Evolutionary conservation across 2,113 vertebrate genomes (phyloP).

Genomic region (Emydura subglobosa): DNA sequence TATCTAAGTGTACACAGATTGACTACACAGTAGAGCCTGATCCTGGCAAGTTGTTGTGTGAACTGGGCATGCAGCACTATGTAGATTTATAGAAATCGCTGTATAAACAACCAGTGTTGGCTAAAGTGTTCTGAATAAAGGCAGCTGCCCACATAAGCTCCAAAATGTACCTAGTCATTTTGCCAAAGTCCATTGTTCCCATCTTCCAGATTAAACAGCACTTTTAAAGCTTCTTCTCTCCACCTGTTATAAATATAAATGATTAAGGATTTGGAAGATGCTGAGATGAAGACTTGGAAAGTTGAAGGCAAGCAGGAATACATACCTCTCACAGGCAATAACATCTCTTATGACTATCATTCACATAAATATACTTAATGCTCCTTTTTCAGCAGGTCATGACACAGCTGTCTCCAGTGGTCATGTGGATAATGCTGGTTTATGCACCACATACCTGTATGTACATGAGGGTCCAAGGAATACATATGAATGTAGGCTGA

Average conservation of each 20-base stretch:
- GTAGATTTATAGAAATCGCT: background rate
- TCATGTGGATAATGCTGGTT: background rate
- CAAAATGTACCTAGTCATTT: background rate
- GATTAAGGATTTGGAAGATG: slow-evolving; percentile 14
- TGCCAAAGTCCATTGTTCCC: background rate
- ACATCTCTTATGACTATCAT: background rate
- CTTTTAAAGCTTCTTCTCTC: background rate
- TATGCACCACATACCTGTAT: slow-evolving; percentile 22
- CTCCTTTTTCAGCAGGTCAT: background rate
- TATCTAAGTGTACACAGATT: background rate
- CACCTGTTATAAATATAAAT: background rate
- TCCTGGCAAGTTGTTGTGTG: background rate
- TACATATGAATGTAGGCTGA: slow-evolving; percentile 50
- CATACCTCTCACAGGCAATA: background rate
- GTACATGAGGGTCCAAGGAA: slow-evolving; percentile 26
- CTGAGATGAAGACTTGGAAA: background rate
- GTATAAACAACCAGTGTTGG: background rate
- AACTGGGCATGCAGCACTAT: background rate
- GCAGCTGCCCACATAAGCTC: background rate
- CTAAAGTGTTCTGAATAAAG: background rate
- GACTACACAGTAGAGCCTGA: background rate
- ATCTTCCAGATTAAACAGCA: background rate
- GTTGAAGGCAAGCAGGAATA: background rate
- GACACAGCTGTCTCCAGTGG: background rate
- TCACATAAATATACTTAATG: background rate